Percentiles rank a stretch among this genome's conserved stretches.
Evolutionary conservation across 1,140 invertebrate species (phyloP).

Genomic region (Ceratina australensis): DNA sequence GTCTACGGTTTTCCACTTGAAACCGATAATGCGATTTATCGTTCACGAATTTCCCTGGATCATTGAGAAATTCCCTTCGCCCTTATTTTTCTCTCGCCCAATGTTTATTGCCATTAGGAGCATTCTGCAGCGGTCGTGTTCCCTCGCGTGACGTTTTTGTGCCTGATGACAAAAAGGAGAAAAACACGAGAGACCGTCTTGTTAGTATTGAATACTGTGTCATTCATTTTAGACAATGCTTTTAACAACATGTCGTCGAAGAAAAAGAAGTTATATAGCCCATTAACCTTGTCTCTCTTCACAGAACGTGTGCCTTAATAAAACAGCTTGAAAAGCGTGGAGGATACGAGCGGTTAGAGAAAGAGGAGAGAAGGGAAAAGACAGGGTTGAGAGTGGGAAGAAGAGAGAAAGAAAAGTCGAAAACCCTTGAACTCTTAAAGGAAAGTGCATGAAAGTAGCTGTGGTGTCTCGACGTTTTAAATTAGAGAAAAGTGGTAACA

Average conservation of each 20-base stretch:
- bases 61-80: background rate
- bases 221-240: conserved; percentile 14
- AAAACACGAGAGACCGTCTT: conserved; percentile 3
- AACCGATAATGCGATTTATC: background rate
- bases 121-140: too few relatives aligned
- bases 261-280: conserved; percentile 10
- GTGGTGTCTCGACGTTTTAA: background rate
- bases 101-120: too few relatives aligned
- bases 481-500: background rate
- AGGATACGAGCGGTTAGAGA: too few relatives aligned
- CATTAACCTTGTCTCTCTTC: background rate
- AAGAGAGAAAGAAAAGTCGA: background rate
- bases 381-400: background rate
- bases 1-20: background rate
- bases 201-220: conserved; percentile 16
- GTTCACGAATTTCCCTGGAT: background rate
- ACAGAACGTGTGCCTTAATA: background rate
- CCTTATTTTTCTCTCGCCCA: too few relatives aligned
- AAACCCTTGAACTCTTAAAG: background rate
- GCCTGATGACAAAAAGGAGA: background rate
- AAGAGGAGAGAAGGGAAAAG: too few relatives aligned
- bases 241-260: conserved; percentile 10
- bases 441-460: background rate
- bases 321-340: background rate
- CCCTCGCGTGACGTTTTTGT: background rate